Conservation (phyloP, 1,140 invertebrate genomes). For the Galleria mellonella region DNA sequence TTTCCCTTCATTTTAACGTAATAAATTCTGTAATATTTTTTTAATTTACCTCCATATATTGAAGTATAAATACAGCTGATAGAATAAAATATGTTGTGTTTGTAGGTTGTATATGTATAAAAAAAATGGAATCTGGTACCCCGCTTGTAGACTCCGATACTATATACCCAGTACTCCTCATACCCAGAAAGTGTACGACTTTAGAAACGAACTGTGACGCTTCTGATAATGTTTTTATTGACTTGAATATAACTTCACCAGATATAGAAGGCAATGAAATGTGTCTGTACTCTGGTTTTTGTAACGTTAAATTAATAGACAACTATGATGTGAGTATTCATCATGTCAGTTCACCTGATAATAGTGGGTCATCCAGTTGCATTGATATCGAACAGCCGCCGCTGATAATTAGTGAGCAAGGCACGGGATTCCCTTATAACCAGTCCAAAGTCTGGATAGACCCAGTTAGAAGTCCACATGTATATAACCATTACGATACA, state of each 20-base stretch:
- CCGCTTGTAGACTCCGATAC: conserved; percentile 15
- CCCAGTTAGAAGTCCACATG: conserved; percentile 42
- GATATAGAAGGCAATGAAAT: conserved; percentile 44
- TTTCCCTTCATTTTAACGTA: conserved; percentile 22
- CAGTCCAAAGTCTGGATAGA: conserved; percentile 60
- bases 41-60: conserved; percentile 40
- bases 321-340: conserved; percentile 30
- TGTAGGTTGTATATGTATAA: conserved; percentile 12
- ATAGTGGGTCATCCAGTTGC: conserved; percentile 8
- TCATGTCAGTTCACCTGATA: conserved; percentile 6
- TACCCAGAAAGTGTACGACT: conserved; percentile 44
- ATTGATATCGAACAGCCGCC: conserved; percentile 15
- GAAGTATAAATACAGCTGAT: conserved; percentile 8
- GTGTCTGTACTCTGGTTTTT: conserved; percentile 47
- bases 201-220: conserved; percentile 40
- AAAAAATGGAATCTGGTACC: conserved; percentile 32
- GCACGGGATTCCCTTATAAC: conserved; percentile 25
- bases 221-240: conserved; percentile 43
- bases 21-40: conserved; percentile 24
- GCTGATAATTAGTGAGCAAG: conserved; percentile 18
- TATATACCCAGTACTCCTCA: conserved; percentile 36
- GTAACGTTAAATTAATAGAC: conserved; percentile 50
- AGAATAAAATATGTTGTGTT: conserved; percentile 21
- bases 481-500: conserved; percentile 41
- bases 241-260: conserved; percentile 42